A percentile compares a stretch with the other conserved stretches of the same genome.
Conservation (phyloP, 2,888 invertebrate species). For the Candidula unifasciata region DNA sequence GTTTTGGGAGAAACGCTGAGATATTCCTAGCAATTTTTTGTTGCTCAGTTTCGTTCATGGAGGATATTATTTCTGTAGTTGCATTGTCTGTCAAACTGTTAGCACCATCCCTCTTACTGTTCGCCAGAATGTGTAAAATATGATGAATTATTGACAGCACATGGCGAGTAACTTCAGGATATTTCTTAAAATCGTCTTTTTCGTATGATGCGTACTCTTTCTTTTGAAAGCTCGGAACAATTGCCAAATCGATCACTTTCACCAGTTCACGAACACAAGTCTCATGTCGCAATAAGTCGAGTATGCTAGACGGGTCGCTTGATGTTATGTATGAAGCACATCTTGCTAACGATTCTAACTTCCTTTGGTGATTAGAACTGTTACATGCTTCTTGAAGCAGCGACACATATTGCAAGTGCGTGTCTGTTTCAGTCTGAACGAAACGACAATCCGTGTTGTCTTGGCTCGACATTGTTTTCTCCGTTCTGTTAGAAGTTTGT, state of each 20-base stretch:
- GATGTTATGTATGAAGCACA: not conserved
- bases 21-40: not conserved
- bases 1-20: constrained; percentile 13
- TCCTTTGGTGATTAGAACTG: not conserved
- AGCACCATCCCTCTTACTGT: not conserved
- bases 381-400: not conserved
- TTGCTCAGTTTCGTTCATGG: not conserved
- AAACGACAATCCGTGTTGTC: not conserved
- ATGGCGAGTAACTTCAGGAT: constrained; percentile 51
- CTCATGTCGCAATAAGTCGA: not conserved
- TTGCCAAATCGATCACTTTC: constrained; percentile 41
- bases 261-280: not conserved
- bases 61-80: too few species aligned
- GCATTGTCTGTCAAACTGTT: not conserved
- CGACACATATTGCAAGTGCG: not conserved
- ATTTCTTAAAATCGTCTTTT: constrained; percentile 57
- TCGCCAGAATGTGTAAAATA: not conserved
- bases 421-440: not conserved
- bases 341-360: constrained; percentile 2
- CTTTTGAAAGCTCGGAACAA: constrained; percentile 52
- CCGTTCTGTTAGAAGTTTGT: too few species aligned
- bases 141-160: constrained; percentile 30
- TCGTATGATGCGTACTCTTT: constrained; percentile 59
- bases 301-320: not conserved
- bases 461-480: not conserved